Evolutionary conservation across 2,797 vertebrate genomes (phyloP).

Genomic region (Glossophaga mutica): DNA sequence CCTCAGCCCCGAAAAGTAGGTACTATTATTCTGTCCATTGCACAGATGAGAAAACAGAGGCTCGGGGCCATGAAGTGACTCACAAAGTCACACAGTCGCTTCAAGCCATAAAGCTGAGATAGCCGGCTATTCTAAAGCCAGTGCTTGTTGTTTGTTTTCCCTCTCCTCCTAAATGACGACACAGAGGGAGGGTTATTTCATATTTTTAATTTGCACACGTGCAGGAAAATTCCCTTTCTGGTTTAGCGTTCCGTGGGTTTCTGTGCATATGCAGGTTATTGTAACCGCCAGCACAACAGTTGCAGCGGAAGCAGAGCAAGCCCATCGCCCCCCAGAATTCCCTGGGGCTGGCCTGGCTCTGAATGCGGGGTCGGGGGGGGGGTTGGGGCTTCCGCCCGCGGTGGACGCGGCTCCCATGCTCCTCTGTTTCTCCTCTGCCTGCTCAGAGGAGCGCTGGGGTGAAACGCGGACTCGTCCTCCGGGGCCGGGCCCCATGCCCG

Average conservation of each 20-base stretch:
- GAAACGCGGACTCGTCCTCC: not conserved
- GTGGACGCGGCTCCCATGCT: rapidly evolving
- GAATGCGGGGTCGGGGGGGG: too few relatives aligned
- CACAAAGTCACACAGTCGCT: not conserved
- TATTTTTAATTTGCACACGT: not conserved
- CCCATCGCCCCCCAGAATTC: not conserved
- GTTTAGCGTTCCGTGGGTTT: not conserved
- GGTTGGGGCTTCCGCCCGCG: rapidly evolving
- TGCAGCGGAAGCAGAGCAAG: not conserved
- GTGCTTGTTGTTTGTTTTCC: not conserved
- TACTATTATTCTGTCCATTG: not conserved
- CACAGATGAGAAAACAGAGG: not conserved
- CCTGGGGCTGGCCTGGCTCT: not conserved
- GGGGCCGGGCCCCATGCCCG: not conserved
- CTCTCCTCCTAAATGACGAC: not conserved
- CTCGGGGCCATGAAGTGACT: not conserved
- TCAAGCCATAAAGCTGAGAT: not conserved
- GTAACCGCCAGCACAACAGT: too few relatives aligned
- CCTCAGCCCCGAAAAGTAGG: not conserved
- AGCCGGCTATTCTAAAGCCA: rapidly evolving
- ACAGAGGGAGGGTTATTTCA: not conserved
- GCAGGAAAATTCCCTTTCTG: not conserved
- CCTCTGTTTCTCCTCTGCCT: not conserved
- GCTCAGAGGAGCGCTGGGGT: not conserved
- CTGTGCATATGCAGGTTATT: rapidly evolving